phyloP scores from a whole-genome alignment of 2,888 invertebrate genomes.

The Drosophila mimetica region DNA sequence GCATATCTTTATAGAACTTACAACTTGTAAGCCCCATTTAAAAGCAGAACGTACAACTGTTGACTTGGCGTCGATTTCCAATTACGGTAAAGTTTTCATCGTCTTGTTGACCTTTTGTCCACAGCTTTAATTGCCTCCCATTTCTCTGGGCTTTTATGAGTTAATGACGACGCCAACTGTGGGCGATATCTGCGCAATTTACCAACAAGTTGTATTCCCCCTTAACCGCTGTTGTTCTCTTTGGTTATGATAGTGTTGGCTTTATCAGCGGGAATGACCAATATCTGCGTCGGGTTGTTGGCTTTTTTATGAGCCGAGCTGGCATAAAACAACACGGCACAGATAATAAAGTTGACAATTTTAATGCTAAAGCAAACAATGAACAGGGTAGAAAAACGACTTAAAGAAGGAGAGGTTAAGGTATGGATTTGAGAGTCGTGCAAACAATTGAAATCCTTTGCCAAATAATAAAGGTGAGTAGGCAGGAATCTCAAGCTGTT shows the following conservation, averaged over 20 bases:
- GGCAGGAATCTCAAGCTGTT: slow-evolving; percentile 6
- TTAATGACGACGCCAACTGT: slow-evolving; percentile 38
- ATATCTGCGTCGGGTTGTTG: slow-evolving; percentile 49
- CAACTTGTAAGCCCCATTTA: not conserved
- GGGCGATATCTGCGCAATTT: slow-evolving; percentile 48
- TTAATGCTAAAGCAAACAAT: slow-evolving; percentile 49
- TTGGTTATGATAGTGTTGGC: slow-evolving; percentile 4
- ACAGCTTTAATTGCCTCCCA: slow-evolving; percentile 52
- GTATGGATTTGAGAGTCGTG: slow-evolving; percentile 9
- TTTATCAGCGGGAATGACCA: slow-evolving; percentile 51
- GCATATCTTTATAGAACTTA: not conserved
- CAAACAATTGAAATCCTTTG: slow-evolving; percentile 27
- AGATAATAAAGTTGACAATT: slow-evolving; percentile 66
- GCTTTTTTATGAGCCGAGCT: slow-evolving; percentile 46
- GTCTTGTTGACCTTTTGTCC: slow-evolving; percentile 71
- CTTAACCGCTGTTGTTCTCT: slow-evolving; percentile 5
- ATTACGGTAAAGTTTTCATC: slow-evolving; percentile 47
- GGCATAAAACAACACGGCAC: slow-evolving; percentile 30
- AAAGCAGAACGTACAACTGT: slow-evolving; percentile 25
- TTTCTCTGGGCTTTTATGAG: slow-evolving; percentile 50
- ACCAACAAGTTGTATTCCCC: slow-evolving; percentile 40
- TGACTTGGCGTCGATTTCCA: slow-evolving; percentile 34
- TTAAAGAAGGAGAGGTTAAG: not conserved
- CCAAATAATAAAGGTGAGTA: slow-evolving; percentile 12
- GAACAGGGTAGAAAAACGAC: not conserved